Conservation (phyloP, 2,888 invertebrate species). For the Cheilosia impressa region DNA sequence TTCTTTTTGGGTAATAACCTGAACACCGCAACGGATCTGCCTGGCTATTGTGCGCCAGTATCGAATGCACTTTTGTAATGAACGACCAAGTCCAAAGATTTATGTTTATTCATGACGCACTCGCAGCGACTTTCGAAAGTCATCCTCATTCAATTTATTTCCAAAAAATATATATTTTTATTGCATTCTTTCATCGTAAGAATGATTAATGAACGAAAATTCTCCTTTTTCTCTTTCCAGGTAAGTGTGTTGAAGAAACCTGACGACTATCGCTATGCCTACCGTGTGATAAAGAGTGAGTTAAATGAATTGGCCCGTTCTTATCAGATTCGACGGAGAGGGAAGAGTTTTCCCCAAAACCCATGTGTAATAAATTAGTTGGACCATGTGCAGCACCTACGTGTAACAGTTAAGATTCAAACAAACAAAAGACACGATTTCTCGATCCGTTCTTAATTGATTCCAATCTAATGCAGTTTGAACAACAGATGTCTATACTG, state of each 20-base stretch:
- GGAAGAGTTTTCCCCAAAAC: not conserved
- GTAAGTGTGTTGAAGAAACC: slow-evolving; percentile 55
- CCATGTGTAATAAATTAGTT: slow-evolving; percentile 34
- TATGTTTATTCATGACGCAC: slow-evolving; percentile 12
- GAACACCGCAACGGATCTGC: no score
- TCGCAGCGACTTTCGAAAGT: slow-evolving; percentile 6
- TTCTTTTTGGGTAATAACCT: no score
- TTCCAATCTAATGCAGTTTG: slow-evolving; percentile 63
- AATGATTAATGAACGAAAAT: slow-evolving; percentile 67
- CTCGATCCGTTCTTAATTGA: slow-evolving; percentile 59
- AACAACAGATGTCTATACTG: slow-evolving; percentile 33
- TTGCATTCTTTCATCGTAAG: slow-evolving; percentile 49
- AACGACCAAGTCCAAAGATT: not conserved
- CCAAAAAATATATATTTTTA: slow-evolving; percentile 28
- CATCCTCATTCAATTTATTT: slow-evolving; percentile 23
- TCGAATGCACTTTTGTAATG: not conserved
- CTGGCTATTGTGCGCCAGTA: not conserved
- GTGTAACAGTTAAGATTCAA: slow-evolving; percentile 30
- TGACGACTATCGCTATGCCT: slow-evolving; percentile 29
- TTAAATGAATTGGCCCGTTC: slow-evolving; percentile 35
- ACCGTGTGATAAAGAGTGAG: slow-evolving; percentile 36
- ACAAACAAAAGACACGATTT: slow-evolving; percentile 48
- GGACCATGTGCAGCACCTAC: slow-evolving; percentile 9
- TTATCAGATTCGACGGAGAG: slow-evolving; percentile 17
- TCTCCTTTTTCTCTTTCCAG: slow-evolving; percentile 29